Evolutionary conservation across 2,797 vertebrate species (phyloP).

Genomic region (Spinus olivaceus): DNA sequence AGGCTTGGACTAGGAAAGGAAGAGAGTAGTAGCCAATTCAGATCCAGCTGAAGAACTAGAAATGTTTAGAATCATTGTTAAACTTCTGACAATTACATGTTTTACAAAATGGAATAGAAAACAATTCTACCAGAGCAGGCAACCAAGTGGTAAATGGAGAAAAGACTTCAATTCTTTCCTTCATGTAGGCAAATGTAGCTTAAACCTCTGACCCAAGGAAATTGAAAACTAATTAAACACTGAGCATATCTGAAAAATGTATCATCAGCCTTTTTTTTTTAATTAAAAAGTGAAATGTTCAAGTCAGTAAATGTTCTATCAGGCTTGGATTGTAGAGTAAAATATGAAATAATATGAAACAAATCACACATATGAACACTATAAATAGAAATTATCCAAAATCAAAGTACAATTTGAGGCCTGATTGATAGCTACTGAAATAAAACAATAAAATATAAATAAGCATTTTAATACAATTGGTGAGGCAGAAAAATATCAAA

Average conservation of each 20-base stretch:
- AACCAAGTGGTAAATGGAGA: not conserved
- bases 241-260: not conserved
- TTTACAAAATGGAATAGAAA: not conserved
- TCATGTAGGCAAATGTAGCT: not conserved
- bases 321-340: not conserved
- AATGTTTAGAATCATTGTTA: not conserved
- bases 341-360: not conserved
- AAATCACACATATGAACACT: not conserved
- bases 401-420: not conserved
- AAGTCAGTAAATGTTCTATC: not conserved
- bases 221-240: not conserved
- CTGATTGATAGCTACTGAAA: not conserved
- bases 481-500: not conserved
- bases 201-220: not conserved
- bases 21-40: not conserved
- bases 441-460: not conserved
- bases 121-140: not conserved
- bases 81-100: not conserved
- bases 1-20: not conserved
- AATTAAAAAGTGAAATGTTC: not conserved
- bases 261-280: not conserved
- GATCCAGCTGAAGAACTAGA: not conserved
- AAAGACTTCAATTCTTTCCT: not conserved
- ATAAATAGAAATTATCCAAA: not conserved
- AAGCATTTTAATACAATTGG: not conserved